Evolutionary conservation across 2,113 vertebrate species (phyloP).

Genomic region (Oriolus oriolus): DNA sequence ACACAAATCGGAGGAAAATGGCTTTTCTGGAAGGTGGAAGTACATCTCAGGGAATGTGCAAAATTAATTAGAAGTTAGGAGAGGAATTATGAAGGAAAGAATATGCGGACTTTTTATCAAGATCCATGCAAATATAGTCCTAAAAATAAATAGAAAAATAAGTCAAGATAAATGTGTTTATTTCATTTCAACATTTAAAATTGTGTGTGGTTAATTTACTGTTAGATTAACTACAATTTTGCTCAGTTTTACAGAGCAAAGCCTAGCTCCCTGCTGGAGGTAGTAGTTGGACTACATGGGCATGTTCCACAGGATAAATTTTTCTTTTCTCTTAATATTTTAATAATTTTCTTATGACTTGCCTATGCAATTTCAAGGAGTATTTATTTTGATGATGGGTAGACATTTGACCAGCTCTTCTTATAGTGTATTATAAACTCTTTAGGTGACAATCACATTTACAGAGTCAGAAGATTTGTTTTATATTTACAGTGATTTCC

Average conservation of each 20-base stretch:
- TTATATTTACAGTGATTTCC: background rate
- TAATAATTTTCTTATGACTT: background rate
- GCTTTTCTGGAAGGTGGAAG: constrained; percentile 6
- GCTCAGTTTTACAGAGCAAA: background rate
- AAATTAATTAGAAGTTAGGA: background rate
- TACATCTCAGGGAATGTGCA: background rate
- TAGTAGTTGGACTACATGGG: background rate
- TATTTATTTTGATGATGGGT: background rate
- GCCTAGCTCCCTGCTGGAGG: background rate
- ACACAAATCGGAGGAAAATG: background rate
- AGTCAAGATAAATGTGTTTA: background rate
- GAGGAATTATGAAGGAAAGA: background rate
- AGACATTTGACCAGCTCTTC: background rate
- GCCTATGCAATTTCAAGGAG: background rate
- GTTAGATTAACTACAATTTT: background rate
- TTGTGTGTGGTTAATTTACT: background rate
- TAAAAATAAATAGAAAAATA: background rate
- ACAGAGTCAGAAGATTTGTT: background rate
- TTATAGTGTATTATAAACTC: background rate
- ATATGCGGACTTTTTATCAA: background rate
- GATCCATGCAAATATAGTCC: background rate
- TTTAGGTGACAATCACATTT: background rate
- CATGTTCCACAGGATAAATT: background rate
- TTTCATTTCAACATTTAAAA: background rate
- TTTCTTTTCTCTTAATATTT: background rate